Evolutionary conservation across 2,888 invertebrate species (phyloP).

Genomic region (Lottia gigantea): DNA sequence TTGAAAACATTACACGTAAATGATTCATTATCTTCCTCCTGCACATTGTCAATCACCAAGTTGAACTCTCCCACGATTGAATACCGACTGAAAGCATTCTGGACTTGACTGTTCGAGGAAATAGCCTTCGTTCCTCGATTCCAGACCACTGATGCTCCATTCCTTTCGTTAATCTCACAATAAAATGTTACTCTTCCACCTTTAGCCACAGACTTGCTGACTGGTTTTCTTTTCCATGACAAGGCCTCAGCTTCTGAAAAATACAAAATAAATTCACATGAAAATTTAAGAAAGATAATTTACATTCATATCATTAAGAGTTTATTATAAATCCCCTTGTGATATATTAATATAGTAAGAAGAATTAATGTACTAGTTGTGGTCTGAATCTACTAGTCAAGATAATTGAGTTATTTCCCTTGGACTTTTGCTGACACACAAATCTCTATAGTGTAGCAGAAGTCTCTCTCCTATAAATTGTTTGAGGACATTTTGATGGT

Average conservation of each 20-base stretch:
- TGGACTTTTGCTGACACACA: no score
- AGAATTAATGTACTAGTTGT: no score
- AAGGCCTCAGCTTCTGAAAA: slow-evolving; percentile 13
- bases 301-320: background rate
- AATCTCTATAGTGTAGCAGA: no score
- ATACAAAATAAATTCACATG: background rate
- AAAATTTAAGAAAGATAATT: background rate
- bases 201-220: slow-evolving; percentile 12
- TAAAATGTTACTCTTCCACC: slow-evolving; percentile 37
- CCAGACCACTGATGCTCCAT: slow-evolving; percentile 27
- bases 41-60: slow-evolving; percentile 38
- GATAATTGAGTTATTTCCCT: no score
- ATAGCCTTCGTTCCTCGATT: slow-evolving; percentile 33
- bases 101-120: slow-evolving; percentile 33
- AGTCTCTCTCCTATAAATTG: no score
- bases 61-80: slow-evolving; percentile 35
- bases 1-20: slow-evolving; percentile 40
- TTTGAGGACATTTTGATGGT: no score
- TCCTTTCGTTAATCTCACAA: slow-evolving; percentile 30
- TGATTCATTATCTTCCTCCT: slow-evolving; percentile 36
- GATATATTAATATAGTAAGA: no score
- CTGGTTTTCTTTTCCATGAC: slow-evolving; percentile 24
- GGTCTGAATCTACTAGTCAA: no score
- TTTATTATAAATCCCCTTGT: no score
- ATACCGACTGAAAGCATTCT: slow-evolving; percentile 30